Conservation (phyloP, 2,797 vertebrate species). For the Momotus momota region DNA sequence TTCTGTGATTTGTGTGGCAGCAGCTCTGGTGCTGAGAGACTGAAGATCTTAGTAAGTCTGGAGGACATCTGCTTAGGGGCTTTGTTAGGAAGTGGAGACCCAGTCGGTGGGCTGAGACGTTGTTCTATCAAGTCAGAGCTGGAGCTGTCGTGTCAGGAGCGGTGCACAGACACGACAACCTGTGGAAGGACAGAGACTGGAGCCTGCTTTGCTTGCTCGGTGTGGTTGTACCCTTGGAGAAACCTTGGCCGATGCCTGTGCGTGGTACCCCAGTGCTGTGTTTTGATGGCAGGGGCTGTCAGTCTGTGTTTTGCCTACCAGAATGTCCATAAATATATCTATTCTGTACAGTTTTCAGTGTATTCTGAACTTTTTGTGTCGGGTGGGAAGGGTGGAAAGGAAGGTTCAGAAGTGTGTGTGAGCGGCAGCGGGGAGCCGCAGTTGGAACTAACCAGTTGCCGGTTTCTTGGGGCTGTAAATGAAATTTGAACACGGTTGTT, state of each 20-base stretch:
- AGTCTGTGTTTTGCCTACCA: not conserved
- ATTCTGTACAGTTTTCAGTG: not conserved
- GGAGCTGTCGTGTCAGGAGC: not conserved
- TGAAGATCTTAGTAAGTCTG: not conserved
- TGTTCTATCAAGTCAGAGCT: not conserved
- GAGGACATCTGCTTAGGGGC: not conserved
- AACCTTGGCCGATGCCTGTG: not conserved
- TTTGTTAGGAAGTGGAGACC: not conserved
- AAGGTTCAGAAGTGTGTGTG: not conserved
- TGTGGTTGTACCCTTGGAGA: not conserved
- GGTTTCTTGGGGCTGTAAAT: not conserved
- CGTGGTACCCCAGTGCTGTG: not conserved
- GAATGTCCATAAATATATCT: not conserved
- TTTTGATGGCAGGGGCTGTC: not conserved
- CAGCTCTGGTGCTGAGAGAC: not conserved
- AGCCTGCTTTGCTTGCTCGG: not conserved
- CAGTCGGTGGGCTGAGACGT: not conserved
- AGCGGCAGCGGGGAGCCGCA: not conserved
- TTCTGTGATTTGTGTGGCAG: not conserved
- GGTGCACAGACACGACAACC: fast-evolving
- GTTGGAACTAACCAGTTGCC: not conserved
- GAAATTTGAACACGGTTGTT: not conserved
- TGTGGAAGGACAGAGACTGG: not conserved
- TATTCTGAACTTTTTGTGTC: not conserved
- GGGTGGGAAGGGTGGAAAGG: not conserved